Evolutionary conservation across 1,140 invertebrate genomes (phyloP).

Genomic region (Achroia grisella): DNA sequence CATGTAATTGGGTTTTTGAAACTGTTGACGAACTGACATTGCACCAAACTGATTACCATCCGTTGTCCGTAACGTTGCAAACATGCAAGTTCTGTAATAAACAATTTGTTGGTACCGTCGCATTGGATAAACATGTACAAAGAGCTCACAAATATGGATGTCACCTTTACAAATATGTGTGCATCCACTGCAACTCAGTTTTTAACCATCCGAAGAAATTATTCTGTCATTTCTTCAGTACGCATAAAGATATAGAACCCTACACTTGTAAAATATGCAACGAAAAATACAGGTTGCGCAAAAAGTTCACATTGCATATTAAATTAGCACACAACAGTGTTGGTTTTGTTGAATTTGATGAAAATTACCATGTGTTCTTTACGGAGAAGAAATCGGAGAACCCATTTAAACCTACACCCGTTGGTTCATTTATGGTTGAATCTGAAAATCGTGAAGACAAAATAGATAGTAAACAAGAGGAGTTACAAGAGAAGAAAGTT

Average conservation of each 20-base stretch:
- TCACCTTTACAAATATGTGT: conserved; percentile 50
- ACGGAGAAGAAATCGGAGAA: conserved; percentile 38
- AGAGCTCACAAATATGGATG: conserved; percentile 25
- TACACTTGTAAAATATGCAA: conserved; percentile 55
- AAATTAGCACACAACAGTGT: conserved; percentile 44
- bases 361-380: conserved; percentile 52
- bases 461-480: background rate
- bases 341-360: conserved; percentile 57
- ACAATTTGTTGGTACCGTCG: conserved; percentile 30
- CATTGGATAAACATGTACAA: conserved; percentile 44
- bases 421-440: background rate
- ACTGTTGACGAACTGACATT: conserved; percentile 22
- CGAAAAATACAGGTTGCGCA: conserved; percentile 40
- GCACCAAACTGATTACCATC: conserved; percentile 29
- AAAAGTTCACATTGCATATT: conserved; percentile 51
- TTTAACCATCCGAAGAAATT: conserved; percentile 52
- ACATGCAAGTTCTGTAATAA: conserved; percentile 39
- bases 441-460: background rate
- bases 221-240: conserved; percentile 46
- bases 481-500: background rate
- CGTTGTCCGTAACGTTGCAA: conserved; percentile 13
- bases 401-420: conserved; percentile 18
- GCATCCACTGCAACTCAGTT: conserved; percentile 32
- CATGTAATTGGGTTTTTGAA: conserved; percentile 23
- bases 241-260: conserved; percentile 42